Base-by-base conservation (phyloP, 1,140 invertebrate species). In the Sweltsa coloradensis region DNA sequence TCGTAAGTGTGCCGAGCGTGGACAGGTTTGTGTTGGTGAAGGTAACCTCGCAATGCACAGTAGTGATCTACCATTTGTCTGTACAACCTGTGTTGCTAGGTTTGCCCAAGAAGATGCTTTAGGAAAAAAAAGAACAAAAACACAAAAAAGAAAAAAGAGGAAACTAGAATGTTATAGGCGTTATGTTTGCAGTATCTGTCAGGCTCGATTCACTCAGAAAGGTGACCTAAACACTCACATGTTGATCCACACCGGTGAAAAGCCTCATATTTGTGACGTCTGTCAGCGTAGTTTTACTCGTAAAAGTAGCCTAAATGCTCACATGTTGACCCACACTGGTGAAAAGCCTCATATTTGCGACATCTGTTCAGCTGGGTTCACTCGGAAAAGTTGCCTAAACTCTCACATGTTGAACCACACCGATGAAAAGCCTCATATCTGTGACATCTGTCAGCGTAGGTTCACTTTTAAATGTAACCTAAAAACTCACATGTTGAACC, bases 161-260 rank as follows among this genome's bases (percentile, higher is more conserved):
- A 37, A 22, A 9, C 36, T 19, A 16, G 23, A 16, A 5, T 16
- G 36, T 37, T 18, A 42, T 14, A 42, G 22, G n/a, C 16, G n/a
- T 42, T 42, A 22, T 6, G 22, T 7, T 3, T 42, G 41, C 23
- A 24, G 25, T 21, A 4, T 18, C 41, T 42, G 41, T 23, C 16
- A 18, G 18, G 22, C 16, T n/a, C 18, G 23, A n/a, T 42, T 42
- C 14, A 24, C 41, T 5, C 18, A 14, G 3, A 42, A 42, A n/a
- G 41, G 41, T 3, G 23, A 42, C 22, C 41, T 42, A 4, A 3
- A 21, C 5, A 74, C 78, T 51, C 78, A 82, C 41, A 64, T 75
- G 49, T 74, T 80, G 53, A 78, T 76, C 2, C 65, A 68, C 45
- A 64, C 65, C 16, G 64, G 68, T 5, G 65, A 68, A 27, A 68